phyloP scores from a whole-genome alignment of 2,797 vertebrate genomes.

The Typhlichthys subterraneus region DNA sequence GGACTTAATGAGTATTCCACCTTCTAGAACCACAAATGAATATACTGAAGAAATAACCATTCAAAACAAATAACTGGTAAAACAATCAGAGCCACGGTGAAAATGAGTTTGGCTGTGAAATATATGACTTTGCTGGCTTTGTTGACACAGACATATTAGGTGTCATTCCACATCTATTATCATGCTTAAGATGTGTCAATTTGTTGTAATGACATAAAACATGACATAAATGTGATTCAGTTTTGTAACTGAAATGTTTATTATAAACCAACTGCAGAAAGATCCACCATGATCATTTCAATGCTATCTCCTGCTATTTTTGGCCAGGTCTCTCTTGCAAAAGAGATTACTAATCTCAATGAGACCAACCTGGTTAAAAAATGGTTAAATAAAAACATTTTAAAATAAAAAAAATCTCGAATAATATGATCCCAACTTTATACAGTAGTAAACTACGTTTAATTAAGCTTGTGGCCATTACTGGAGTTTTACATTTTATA shows the following conservation, averaged over 20 bases:
- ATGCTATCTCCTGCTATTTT: background rate
- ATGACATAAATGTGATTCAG: constrained; percentile 16
- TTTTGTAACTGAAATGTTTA: constrained; percentile 15
- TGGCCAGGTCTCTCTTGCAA: too few relatives aligned
- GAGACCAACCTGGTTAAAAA: too few relatives aligned
- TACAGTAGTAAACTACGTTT: constrained; percentile 12
- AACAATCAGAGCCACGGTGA: constrained; percentile 21
- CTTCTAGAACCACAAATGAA: constrained; percentile 55
- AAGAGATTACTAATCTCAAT: too few relatives aligned
- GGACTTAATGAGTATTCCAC: constrained; percentile 69
- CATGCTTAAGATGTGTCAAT: constrained; percentile 21
- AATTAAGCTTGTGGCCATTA: background rate
- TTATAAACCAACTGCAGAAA: constrained; percentile 20
- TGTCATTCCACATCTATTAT: constrained; percentile 32
- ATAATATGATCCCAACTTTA: constrained; percentile 23
- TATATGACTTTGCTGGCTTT: constrained; percentile 37
- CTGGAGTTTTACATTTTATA: constrained; percentile 11
- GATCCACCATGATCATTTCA: constrained; percentile 30
- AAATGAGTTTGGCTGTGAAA: constrained; percentile 34
- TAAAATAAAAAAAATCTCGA: constrained; percentile 1
- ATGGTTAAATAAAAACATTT: too few relatives aligned
- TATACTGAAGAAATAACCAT: constrained; percentile 41
- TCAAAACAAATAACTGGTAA: constrained; percentile 40
- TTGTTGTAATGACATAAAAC: constrained; percentile 4
- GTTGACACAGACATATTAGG: background rate